These are phyloP conservation scores for Lamprologus tigripictilis DNA, from an alignment of 2,113 vertebrate genomes.

Conservation along the genomic window DNA sequence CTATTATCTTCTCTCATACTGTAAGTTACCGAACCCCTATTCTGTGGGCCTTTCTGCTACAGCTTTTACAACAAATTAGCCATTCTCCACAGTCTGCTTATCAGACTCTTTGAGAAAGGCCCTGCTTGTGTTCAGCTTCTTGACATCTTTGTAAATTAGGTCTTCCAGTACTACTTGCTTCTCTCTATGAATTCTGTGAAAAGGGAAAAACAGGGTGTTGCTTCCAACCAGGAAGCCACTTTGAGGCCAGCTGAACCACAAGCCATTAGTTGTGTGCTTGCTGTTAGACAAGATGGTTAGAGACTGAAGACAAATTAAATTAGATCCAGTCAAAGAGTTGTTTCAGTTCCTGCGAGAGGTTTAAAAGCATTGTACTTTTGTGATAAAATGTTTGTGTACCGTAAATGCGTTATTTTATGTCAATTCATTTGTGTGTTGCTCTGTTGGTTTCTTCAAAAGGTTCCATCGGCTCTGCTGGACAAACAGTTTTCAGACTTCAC, in stretches of 20 bases:
- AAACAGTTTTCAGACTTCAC: constrained; percentile 97
- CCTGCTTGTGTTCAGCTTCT: not conserved
- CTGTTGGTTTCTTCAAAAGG: constrained; percentile 61
- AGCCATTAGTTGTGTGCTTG: constrained; percentile 34
- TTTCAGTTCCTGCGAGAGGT: not conserved
- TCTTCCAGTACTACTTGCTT: not conserved
- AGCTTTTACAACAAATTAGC: not conserved
- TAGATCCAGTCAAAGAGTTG: not conserved
- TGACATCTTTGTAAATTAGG: not conserved
- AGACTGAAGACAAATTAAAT: constrained; percentile 1
- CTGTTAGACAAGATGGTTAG: not conserved
- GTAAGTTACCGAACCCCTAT: not conserved
- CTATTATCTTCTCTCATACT: not conserved
- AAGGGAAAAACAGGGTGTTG: not conserved
- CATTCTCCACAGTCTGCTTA: not conserved
- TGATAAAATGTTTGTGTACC: not conserved
- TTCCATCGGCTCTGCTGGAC: constrained; percentile 88
- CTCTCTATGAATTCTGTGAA: not conserved
- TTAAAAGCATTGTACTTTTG: not conserved
- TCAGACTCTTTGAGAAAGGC: not conserved
- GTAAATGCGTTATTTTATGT: not conserved
- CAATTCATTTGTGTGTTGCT: not conserved
- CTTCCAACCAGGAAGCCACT: not conserved
- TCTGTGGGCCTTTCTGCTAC: not conserved
- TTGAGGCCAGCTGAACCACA: constrained; percentile 29